Evolutionary conservation across 2,797 vertebrate genomes (phyloP), one percentile per base, ranked within the genome.

Genomic region (Anguilla obscura): DNA sequence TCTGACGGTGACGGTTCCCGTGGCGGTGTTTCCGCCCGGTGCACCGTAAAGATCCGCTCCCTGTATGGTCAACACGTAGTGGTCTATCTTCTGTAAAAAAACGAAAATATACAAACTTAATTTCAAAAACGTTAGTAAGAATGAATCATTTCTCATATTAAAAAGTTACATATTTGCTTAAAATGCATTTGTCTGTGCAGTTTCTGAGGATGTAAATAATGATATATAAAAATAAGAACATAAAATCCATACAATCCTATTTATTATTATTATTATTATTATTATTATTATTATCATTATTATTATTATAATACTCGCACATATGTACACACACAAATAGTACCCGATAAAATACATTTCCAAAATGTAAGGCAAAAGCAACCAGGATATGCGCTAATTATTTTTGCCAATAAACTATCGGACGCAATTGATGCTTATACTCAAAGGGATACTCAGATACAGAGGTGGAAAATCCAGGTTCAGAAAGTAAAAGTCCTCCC

Each of bases 11-110:
- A 98, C 89, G 5, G 93, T 94, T 14, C 94, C 91, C 0, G 93
- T 96, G 86, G 40, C 93, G 0, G 16, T 85, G 0, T 92, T 91
- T 27, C 97, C 96, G 0, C n/a, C 89, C 48, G 0, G 0, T 1
- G 2, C 4, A n/a, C 97, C 98, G 87, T 94, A 87, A 30, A 93
- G 90, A 40, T 99, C 98, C 90, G 92, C 95, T 58, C 94, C 98
- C 94, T 90, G 95, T 60, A 99, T 94, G 0, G 54, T 92, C 90
- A 99, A 92, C 69, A 88, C 90, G 86, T 98, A 99, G 27, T 88
- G 92, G 88, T 95, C 96, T 45, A 54, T 0, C 76, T 27, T 0
- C 95, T 94, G 95, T 94, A 91, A 30, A 87, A 52, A 24, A n/a
- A 66, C 21, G 2, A 27, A 30, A 40, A 76, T 40, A 33, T 6